phyloP scores from a whole-genome alignment of 2,797 vertebrate genomes.

The Sorex maritimensis region DNA sequence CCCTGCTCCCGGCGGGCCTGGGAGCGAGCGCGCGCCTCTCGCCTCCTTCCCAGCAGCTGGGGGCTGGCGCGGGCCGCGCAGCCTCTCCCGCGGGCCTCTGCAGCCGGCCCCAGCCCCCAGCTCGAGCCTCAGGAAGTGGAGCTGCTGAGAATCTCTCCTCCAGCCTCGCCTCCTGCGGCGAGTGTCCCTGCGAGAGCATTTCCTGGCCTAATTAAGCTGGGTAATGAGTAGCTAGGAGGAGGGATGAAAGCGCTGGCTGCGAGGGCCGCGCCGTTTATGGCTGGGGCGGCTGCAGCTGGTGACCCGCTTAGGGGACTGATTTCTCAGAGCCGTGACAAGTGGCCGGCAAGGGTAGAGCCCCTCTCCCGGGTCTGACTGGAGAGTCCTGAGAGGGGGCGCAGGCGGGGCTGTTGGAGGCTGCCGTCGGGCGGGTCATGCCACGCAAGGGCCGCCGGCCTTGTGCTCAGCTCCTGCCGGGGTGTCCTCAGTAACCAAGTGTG shows the following conservation, averaged over 20 bases:
- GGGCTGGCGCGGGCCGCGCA: background rate
- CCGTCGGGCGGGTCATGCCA: background rate
- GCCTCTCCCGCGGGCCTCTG: background rate
- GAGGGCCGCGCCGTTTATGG: constrained; percentile 79
- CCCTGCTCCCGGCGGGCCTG: constrained; percentile 68
- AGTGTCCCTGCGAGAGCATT: constrained; percentile 67
- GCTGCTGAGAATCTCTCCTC: constrained; percentile 62
- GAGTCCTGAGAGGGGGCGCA: background rate
- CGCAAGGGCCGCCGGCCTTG: background rate
- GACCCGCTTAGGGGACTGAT: constrained; percentile 67
- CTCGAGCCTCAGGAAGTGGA: constrained; percentile 75
- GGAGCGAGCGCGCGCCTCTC: constrained; percentile 51
- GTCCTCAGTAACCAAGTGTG: constrained; percentile 58
- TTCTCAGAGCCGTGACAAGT: constrained; percentile 69
- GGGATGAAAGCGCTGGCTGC: constrained; percentile 76
- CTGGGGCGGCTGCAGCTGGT: constrained; percentile 78
- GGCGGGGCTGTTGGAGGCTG: background rate
- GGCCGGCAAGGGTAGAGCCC: constrained; percentile 3
- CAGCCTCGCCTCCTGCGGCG: constrained; percentile 68
- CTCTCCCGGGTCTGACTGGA: background rate
- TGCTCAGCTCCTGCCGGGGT: constrained; percentile 34
- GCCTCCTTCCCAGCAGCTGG: constrained; percentile 66
- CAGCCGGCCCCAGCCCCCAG: constrained; percentile 70
- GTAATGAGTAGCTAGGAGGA: constrained; percentile 83
- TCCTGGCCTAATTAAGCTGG: constrained; percentile 85